phyloP scores from a whole-genome alignment of 2,797 vertebrate genomes.

The Chelon auratus region DNA sequence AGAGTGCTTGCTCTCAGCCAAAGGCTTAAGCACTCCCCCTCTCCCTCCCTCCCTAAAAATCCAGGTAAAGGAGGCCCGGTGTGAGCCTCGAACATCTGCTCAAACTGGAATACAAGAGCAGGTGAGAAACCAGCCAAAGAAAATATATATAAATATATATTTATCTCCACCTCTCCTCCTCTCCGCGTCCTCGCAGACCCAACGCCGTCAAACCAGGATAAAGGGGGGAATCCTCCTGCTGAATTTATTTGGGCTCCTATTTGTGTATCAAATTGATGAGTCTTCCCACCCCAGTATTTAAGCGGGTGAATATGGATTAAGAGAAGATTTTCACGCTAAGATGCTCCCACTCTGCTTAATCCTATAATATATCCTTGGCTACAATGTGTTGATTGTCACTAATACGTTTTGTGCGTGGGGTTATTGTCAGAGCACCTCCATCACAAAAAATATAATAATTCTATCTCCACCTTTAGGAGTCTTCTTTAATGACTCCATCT shows the following conservation, averaged over 20 bases:
- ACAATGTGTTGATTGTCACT: slow-evolving; percentile 85
- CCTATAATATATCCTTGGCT: slow-evolving; percentile 74
- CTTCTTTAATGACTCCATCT: neutral
- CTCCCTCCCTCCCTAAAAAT: neutral
- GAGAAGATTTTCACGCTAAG: slow-evolving; percentile 79
- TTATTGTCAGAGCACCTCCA: slow-evolving; percentile 69
- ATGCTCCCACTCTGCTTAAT: slow-evolving; percentile 79
- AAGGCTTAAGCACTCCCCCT: slow-evolving; percentile 44
- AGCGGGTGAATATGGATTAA: slow-evolving; percentile 81
- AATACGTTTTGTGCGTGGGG: slow-evolving; percentile 74
- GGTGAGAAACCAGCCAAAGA: too few relatives aligned
- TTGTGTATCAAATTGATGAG: slow-evolving; percentile 67
- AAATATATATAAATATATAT: neutral
- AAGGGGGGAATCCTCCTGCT: neutral
- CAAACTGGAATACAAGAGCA: too few relatives aligned
- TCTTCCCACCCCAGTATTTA: slow-evolving; percentile 56
- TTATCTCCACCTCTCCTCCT: neutral
- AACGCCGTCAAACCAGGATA: neutral
- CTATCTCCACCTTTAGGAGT: neutral
- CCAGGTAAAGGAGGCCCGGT: slow-evolving; percentile 27
- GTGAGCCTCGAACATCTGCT: slow-evolving; percentile 19
- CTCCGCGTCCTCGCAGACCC: neutral
- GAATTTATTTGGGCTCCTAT: slow-evolving; percentile 40
- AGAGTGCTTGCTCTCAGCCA: slow-evolving; percentile 52
- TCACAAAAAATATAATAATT: slow-evolving; percentile 32